Conservation (phyloP, 2,113 vertebrate genomes). For the Mormoops blainvillei region DNA sequence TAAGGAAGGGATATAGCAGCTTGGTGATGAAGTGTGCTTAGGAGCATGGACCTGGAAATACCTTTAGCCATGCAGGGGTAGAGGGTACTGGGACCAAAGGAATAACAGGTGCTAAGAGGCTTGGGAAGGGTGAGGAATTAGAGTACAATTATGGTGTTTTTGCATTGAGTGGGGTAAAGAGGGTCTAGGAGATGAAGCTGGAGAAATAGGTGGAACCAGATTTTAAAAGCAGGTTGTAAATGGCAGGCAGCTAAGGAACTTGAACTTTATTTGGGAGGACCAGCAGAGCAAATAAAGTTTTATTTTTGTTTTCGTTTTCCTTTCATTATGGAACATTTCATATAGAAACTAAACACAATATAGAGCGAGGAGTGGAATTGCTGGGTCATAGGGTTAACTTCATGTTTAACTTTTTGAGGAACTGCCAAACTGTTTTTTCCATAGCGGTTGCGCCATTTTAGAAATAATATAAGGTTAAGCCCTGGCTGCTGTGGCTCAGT, state of each 20-base stretch:
- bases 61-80: background rate
- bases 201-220: background rate
- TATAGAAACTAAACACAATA: background rate
- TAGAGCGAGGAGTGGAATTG: background rate
- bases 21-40: background rate
- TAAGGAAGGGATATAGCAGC: background rate
- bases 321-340: slow-evolving; percentile 5
- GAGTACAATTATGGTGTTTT: background rate
- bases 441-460: background rate
- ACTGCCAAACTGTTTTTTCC: background rate
- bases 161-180: background rate
- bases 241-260: background rate
- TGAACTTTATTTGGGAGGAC: background rate
- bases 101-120: background rate
- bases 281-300: background rate
- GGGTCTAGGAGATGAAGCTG: background rate
- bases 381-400: background rate
- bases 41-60: background rate
- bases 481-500: too few species aligned
- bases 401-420: background rate
- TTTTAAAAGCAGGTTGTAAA: background rate
- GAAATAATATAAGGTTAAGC: background rate
- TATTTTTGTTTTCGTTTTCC: slow-evolving; percentile 14
- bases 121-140: background rate
- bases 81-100: background rate